phyloP scores from a whole-genome alignment of 1,140 invertebrate genomes.

The Lasaia peninsularis region DNA sequence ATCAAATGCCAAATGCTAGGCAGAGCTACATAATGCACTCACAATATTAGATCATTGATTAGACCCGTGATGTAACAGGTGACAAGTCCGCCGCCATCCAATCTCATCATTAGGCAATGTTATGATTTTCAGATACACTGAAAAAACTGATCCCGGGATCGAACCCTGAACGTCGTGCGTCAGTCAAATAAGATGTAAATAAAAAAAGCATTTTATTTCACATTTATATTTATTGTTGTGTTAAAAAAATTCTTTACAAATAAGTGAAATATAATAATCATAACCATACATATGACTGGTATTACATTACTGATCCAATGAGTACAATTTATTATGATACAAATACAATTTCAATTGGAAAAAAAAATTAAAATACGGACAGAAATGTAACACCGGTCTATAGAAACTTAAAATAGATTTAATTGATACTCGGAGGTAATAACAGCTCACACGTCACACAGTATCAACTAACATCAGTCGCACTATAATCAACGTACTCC shows the following conservation, averaged over 20 bases:
- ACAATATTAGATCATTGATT: too few relatives aligned
- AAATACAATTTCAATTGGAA: constrained; percentile 22
- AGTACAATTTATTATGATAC: constrained; percentile 23
- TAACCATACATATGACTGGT: constrained; percentile 49
- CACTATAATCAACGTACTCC: constrained; percentile 40
- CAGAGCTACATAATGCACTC: too few relatives aligned
- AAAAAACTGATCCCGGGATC: too few relatives aligned
- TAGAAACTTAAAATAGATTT: constrained; percentile 62
- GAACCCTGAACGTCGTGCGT: too few relatives aligned
- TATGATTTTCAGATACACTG: too few relatives aligned
- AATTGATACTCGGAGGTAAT: constrained; percentile 77
- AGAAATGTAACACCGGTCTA: constrained; percentile 47
- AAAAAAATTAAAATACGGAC: constrained; percentile 17
- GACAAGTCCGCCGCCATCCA: background rate
- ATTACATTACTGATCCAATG: constrained; percentile 43
- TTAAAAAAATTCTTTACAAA: constrained; percentile 75
- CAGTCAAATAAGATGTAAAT: too few relatives aligned
- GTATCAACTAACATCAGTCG: constrained; percentile 71
- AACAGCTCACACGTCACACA: constrained; percentile 64
- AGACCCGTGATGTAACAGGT: background rate
- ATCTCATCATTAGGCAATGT: too few relatives aligned
- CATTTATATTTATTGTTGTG: constrained; percentile 76
- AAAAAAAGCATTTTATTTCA: constrained; percentile 61
- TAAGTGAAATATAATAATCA: constrained; percentile 72
- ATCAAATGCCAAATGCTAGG: too few relatives aligned